Percentiles rank a stretch among this genome's conserved stretches.
Evolutionary conservation across 1,140 invertebrate genomes (phyloP).

Genomic region (Pinna nobilis): DNA sequence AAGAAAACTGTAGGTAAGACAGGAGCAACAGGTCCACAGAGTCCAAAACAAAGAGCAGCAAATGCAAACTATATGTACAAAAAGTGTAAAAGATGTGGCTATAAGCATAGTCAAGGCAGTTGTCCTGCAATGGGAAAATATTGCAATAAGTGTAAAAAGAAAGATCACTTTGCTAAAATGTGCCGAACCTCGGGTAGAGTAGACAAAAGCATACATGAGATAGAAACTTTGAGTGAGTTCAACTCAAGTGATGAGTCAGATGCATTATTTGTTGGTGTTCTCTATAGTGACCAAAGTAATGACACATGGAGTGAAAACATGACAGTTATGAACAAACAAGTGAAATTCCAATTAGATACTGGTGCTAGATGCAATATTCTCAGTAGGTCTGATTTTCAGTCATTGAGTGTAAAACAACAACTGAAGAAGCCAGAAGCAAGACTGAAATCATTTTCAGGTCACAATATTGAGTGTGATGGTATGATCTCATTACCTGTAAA

Average conservation of each 20-base stretch:
- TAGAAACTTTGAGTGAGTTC: neutral
- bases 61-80: neutral
- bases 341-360: neutral
- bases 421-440: neutral
- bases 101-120: neutral
- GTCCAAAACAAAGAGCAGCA: neutral
- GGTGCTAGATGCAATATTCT: no score
- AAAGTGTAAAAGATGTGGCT: slow-evolving; percentile 12
- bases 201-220: neutral
- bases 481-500: slow-evolving; percentile 1
- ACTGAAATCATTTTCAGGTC: neutral
- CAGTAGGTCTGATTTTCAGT: neutral
- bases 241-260: neutral
- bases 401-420: neutral
- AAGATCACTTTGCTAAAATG: neutral
- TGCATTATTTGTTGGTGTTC: neutral
- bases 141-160: slow-evolving; percentile 4
- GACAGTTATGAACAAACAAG: neutral
- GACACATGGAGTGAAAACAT: neutral
- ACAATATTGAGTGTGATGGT: neutral
- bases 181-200: neutral
- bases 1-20: neutral
- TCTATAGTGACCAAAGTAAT: neutral
- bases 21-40: no score
- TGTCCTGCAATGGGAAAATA: slow-evolving; percentile 9